Evolutionary conservation across 2,113 vertebrate genomes (phyloP).

Genomic region (Hucho hucho): DNA sequence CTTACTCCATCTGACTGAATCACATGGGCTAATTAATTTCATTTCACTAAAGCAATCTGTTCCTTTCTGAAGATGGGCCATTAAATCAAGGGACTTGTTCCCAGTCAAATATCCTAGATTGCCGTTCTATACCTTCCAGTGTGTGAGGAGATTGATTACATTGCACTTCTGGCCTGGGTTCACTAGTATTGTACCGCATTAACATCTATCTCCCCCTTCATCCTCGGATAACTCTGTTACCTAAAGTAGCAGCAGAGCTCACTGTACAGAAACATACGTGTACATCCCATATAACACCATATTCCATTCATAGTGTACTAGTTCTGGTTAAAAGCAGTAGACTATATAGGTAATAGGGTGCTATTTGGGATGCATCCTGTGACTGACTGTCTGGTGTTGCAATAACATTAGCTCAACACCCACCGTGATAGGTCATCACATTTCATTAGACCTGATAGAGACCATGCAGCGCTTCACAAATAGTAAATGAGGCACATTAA

Average conservation of each 20-base stretch:
- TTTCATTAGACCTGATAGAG: slow-evolving; percentile 7
- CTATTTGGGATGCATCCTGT: background rate
- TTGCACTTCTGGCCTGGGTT: background rate
- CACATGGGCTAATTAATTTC: background rate
- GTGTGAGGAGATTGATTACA: background rate
- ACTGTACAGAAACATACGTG: background rate
- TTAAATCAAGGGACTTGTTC: background rate
- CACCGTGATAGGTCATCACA: background rate
- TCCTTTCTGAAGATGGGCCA: background rate
- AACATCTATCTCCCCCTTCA: background rate
- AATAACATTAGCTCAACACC: slow-evolving; percentile 1
- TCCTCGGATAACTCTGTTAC: background rate
- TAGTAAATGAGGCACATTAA: slow-evolving; percentile 3
- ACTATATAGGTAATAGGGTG: background rate
- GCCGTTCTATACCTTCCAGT: background rate
- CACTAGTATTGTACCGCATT: background rate
- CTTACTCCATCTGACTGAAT: background rate
- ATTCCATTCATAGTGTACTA: background rate
- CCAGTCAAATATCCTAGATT: background rate
- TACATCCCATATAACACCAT: no score
- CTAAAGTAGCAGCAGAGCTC: background rate
- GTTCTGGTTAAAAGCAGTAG: no score
- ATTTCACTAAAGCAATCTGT: background rate
- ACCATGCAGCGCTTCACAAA: background rate
- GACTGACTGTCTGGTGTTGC: background rate